These are phyloP conservation scores for Epinotia demarniana DNA, from an alignment of 2,888 invertebrate genomes.

Conservation along the genomic window DNA sequence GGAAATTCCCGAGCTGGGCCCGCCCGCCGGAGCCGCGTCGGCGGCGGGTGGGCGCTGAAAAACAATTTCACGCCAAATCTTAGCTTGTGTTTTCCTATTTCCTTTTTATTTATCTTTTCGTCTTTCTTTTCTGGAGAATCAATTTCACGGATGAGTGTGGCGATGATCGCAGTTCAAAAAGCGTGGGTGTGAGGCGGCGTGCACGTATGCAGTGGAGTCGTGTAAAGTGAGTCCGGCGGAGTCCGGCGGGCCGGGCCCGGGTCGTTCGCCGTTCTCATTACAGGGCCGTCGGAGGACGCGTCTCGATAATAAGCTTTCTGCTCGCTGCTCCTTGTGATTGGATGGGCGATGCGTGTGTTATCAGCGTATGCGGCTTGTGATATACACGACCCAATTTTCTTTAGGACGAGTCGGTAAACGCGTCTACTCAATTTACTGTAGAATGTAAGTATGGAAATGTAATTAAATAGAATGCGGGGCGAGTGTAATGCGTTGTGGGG, in stretches of 20 bases:
- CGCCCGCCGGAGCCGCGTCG: constrained; percentile 62
- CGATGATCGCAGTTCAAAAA: constrained; percentile 83
- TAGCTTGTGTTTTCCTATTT: constrained; percentile 85
- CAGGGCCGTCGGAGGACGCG: constrained; percentile 69
- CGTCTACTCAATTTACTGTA: constrained; percentile 32
- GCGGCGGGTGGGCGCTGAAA: constrained; percentile 78
- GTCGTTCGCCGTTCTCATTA: constrained; percentile 66
- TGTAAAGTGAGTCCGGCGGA: constrained; percentile 45
- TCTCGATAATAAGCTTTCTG: constrained; percentile 80
- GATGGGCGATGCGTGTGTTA: constrained; percentile 81
- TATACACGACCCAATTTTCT: constrained; percentile 78
- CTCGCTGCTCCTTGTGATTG: constrained; percentile 78
- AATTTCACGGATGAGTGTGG: constrained; percentile 85
- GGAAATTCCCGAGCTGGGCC: constrained; percentile 80
- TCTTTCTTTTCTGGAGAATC: constrained; percentile 83
- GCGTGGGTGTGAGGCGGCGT: constrained; percentile 65
- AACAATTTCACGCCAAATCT: constrained; percentile 86
- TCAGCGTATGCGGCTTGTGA: constrained; percentile 72
- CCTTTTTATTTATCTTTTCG: constrained; percentile 85
- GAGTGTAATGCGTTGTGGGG: constrained; percentile 47
- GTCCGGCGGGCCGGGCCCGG: constrained; percentile 50
- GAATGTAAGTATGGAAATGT: constrained; percentile 48
- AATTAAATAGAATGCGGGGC: constrained; percentile 50
- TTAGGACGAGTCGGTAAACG: constrained; percentile 67
- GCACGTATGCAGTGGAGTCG: constrained; percentile 62